These are phyloP conservation scores for Astropecten irregularis DNA, from an alignment of 53 echinoderm and acorn worm genomes.

Conservation along the genomic window DNA sequence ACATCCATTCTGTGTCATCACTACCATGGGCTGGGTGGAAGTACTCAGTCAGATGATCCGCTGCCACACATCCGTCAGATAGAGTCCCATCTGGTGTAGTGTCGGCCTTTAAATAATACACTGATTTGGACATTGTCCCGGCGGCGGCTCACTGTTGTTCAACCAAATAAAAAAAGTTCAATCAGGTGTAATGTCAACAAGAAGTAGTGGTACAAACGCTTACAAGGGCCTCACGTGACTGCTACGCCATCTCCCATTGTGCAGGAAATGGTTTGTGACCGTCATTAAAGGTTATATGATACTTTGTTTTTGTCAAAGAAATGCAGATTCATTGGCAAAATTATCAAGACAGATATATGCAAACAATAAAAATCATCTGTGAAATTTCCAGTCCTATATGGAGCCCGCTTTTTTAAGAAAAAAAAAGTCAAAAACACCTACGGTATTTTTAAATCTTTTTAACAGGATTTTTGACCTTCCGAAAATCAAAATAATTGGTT, in stretches of 20 bases:
- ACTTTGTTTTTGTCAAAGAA: too few relatives aligned
- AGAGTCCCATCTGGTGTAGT: constrained; percentile 11
- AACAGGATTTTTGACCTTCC: too few relatives aligned
- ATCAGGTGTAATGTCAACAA: not conserved
- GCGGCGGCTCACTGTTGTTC: not conserved
- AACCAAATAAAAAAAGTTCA: not conserved
- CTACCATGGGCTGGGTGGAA: not conserved
- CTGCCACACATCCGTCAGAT: constrained; percentile 35
- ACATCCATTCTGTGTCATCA: constrained; percentile 11
- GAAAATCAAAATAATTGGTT: too few relatives aligned
- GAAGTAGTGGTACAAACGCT: too few relatives aligned
- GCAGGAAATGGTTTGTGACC: too few relatives aligned
- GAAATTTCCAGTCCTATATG: too few relatives aligned
- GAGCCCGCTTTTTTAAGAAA: not conserved
- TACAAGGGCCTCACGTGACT: not conserved
- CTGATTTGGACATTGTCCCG: constrained; percentile 15
- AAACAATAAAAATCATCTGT: not conserved
- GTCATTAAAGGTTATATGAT: too few relatives aligned
- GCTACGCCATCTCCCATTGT: not conserved
- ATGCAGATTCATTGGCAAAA: too few relatives aligned
- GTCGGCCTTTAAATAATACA: not conserved
- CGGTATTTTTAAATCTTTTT: too few relatives aligned
- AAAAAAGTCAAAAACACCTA: too few relatives aligned
- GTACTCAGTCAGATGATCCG: not conserved
- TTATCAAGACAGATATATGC: not conserved